Evolutionary conservation across 2,888 invertebrate species (phyloP).

Genomic region (Noctua janthe): DNA sequence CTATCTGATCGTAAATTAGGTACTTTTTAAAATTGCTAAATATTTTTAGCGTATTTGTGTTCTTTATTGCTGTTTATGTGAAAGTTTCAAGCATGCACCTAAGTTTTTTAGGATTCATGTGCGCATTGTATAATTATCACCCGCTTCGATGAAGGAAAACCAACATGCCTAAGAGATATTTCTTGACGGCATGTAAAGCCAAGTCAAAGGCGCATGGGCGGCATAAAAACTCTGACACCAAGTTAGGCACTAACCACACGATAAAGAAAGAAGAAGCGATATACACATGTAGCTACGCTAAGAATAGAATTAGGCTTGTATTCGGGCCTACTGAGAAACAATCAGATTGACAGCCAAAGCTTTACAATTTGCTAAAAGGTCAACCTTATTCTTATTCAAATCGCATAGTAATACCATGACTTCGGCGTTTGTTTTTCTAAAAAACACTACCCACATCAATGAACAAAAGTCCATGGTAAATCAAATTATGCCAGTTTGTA

Average conservation of each 20-base stretch:
- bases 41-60: background rate
- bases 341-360: conserved; percentile 4
- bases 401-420: background rate
- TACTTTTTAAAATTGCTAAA: background rate
- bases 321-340: background rate
- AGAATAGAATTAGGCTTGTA: background rate
- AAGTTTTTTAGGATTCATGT: too few species aligned
- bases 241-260: too few species aligned
- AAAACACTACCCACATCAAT: background rate
- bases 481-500: background rate
- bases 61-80: background rate
- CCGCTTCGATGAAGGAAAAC: too few species aligned
- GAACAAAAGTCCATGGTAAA: background rate
- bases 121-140: too few species aligned
- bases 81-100: background rate
- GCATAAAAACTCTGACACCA: too few species aligned
- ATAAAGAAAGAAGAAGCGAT: too few species aligned
- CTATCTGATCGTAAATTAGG: background rate
- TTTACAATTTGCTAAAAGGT: conserved; percentile 30
- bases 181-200: too few species aligned
- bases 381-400: conserved; percentile 30
- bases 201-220: too few species aligned
- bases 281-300: too few species aligned
- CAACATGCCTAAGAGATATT: too few species aligned
- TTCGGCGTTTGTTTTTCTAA: background rate